A percentile compares a stretch with the other conserved stretches of the same genome.
Evolutionary conservation across 2,888 invertebrate species (phyloP).

Genomic region (Synanthedon formicaeformis): DNA sequence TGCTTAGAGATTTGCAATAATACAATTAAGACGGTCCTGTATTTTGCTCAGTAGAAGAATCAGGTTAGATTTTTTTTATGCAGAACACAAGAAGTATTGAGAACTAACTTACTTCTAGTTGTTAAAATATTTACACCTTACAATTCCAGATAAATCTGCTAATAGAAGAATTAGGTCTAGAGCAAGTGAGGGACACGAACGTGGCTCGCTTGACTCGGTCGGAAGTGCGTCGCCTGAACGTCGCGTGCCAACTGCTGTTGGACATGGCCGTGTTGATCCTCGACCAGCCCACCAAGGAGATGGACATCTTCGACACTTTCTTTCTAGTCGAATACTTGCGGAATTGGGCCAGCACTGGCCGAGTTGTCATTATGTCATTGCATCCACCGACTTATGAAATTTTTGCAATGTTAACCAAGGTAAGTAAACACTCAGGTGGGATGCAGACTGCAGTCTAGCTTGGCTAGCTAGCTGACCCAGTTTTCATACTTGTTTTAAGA

Average conservation of each 20-base stretch:
- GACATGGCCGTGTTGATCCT: conserved; percentile 88
- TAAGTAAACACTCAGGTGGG: conserved; percentile 6
- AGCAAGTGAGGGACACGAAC: conserved; percentile 88
- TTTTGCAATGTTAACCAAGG: conserved; percentile 90
- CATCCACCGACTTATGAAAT: conserved; percentile 97
- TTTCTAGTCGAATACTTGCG: conserved; percentile 93
- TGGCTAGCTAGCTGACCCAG: background rate
- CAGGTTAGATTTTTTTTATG: background rate
- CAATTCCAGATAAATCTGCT: conserved; percentile 83
- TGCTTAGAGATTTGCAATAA: no score
- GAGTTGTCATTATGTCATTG: conserved; percentile 90
- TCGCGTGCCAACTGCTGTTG: conserved; percentile 89
- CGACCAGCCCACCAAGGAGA: conserved; percentile 88
- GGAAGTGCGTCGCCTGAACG: conserved; percentile 86
- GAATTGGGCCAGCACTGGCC: conserved; percentile 86
- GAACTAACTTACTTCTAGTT: no score
- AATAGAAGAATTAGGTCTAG: conserved; percentile 91
- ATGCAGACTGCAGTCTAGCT: background rate
- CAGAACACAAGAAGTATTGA: background rate
- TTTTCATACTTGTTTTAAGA: background rate
- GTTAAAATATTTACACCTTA: no score
- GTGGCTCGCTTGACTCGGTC: conserved; percentile 88
- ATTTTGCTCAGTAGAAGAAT: no score
- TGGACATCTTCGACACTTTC: conserved; percentile 97
- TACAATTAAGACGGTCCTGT: no score